Percentiles rank a stretch among this genome's conserved stretches.
phyloP scores from a whole-genome alignment of 2,113 vertebrate species.

The Myrmecophaga tridactyla region DNA sequence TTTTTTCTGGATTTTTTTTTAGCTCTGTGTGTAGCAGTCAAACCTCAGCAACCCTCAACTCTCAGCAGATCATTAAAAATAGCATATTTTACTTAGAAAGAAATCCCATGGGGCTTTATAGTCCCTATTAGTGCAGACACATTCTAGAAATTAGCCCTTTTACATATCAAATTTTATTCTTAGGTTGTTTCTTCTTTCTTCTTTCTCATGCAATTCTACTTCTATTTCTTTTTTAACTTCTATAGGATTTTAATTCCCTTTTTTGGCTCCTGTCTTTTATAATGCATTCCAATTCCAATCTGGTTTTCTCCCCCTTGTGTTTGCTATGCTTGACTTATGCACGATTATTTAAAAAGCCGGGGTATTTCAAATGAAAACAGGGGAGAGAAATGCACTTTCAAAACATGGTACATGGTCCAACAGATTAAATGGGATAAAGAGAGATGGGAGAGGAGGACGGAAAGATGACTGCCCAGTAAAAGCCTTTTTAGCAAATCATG shows the following conservation, averaged over 20 bases:
- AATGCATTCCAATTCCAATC: neutral
- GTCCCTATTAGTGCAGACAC: neutral
- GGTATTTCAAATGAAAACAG: constrained; percentile 34
- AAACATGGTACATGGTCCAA: constrained; percentile 52
- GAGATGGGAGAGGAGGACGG: constrained; percentile 12
- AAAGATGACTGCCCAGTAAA: constrained; percentile 46
- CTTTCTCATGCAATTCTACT: neutral
- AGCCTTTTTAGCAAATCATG: constrained; percentile 68
- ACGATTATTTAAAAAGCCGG: constrained; percentile 23
- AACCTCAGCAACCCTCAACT: neutral
- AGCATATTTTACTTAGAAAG: neutral
- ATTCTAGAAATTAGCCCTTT: constrained; percentile 33
- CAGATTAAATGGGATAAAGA: constrained; percentile 69
- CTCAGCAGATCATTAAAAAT: neutral
- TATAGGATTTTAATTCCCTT: neutral
- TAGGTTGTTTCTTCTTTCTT: neutral
- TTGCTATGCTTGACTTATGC: neutral
- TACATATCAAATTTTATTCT: neutral
- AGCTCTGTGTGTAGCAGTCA: neutral
- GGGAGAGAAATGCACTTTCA: constrained; percentile 36
- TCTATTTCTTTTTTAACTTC: neutral
- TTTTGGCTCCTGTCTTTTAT: neutral
- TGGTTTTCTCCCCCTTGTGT: neutral
- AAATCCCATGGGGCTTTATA: neutral
- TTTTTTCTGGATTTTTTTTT: neutral